These are phyloP conservation scores for Phalera bucephala DNA, from an alignment of 2,888 invertebrate genomes.

Conservation along the genomic window DNA sequence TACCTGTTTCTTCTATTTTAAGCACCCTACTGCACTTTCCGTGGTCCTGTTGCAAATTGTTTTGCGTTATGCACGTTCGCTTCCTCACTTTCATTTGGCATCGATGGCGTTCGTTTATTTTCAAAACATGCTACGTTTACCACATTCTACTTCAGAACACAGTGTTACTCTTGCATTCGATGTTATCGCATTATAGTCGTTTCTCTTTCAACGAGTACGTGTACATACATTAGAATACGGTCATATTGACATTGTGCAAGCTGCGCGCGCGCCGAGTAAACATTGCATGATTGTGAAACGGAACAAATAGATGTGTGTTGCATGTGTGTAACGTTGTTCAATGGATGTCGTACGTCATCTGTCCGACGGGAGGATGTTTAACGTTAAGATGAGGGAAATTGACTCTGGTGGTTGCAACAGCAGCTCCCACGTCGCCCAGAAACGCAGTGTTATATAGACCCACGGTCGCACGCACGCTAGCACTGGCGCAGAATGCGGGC, in stretches of 20 bases:
- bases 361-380: conserved; percentile 72
- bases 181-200: conserved; percentile 61
- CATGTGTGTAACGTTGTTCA: conserved; percentile 75
- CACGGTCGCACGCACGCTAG: conserved; percentile 11
- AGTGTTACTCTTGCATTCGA: conserved; percentile 63
- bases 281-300: conserved; percentile 78
- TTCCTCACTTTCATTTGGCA: conserved; percentile 57
- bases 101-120: conserved; percentile 45
- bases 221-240: conserved; percentile 60
- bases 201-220: conserved; percentile 54
- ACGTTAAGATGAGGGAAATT: conserved; percentile 77
- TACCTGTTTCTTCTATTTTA: conserved; percentile 25
- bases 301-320: conserved; percentile 78
- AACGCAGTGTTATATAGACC: conserved; percentile 74
- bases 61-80: conserved; percentile 66
- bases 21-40: conserved; percentile 59
- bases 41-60: conserved; percentile 66
- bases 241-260: conserved; percentile 41
- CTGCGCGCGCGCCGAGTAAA: conserved; percentile 49
- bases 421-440: conserved; percentile 69
- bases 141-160: conserved; percentile 67
- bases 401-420: conserved; percentile 74
- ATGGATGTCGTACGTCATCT: conserved; percentile 81
- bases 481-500: conserved; percentile 37
- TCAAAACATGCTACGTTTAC: conserved; percentile 53